Evolutionary conservation across 2,888 invertebrate genomes (phyloP), one percentile per base, ranked within the genome.

Genomic region (Agapostemon virescens): DNA sequence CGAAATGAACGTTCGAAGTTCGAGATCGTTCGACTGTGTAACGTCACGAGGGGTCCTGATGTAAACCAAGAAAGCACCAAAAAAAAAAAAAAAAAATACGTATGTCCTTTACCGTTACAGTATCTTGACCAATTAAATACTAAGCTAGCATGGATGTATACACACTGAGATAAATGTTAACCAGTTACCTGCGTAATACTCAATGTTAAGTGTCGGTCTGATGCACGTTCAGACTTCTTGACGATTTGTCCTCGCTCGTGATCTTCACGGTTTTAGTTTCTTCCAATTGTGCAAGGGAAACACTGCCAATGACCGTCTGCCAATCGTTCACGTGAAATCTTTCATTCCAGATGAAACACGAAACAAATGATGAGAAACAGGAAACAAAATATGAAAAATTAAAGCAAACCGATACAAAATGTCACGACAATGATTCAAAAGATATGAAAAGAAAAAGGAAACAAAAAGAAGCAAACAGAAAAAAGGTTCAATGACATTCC

Each of bases 51-150:
- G 45, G 58, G 15, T 68, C 68, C 63, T 15, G n/a, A 26, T 73
- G 23, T 17, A 17, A 64, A 68, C 49, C 30, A 61, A 20, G 74
- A 23, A 77, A 49, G 49, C 30, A 74, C 61, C n/a, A n/a, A n/a
- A n/a, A n/a, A n/a, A n/a, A n/a, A n/a, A n/a, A n/a, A n/a, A 77
- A 61, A 61, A 81, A 76, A 86, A 82, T 79, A 81, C 69, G 69
- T 80, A 80, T 69, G 70, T 52, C 73, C 74, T 83, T 83, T 79
- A 75, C 75, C 84, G 83, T 88, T 72, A 86, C 84, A 86, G 83
- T 84, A 88, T 86, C 84, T 82, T 85, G 85, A 90, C 87, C 88
- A 88, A 89, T 89, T 89, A 89, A 69, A 86, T 77, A 81, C 85
- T 89, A 88, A 89, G 88, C 85, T 89, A 86, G 80, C 84, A 83